These are phyloP conservation scores for Drosophila suzukii DNA, from an alignment of 1,140 invertebrate species.

Conservation along the genomic window DNA sequence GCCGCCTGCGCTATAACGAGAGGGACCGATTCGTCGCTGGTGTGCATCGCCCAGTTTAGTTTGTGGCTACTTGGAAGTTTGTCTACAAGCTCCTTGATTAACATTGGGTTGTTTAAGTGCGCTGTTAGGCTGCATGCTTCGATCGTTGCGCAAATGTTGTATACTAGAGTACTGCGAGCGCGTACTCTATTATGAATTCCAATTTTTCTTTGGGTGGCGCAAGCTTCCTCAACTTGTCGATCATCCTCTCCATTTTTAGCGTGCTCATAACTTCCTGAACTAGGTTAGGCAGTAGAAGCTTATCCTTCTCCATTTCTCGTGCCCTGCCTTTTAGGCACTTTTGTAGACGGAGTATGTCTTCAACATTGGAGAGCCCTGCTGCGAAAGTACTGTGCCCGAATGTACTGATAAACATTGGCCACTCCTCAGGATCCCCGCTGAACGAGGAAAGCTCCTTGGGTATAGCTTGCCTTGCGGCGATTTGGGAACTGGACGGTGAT, in stretches of 20 bases:
- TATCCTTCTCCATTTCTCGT: not conserved
- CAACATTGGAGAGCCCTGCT: too few relatives aligned
- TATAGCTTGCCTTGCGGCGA: slow-evolving; percentile 1
- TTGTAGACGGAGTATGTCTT: not conserved
- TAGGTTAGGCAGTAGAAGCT: too few relatives aligned
- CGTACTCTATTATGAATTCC: not conserved
- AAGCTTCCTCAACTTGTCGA: not conserved
- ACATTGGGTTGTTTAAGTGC: not conserved
- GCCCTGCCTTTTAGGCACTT: not conserved
- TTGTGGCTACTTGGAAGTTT: not conserved
- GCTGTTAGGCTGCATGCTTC: not conserved
- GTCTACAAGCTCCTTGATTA: too few relatives aligned
- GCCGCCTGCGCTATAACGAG: too few relatives aligned
- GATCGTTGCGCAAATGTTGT: not conserved
- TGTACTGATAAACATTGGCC: too few relatives aligned
- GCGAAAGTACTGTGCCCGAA: too few relatives aligned
- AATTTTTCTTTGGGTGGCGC: slow-evolving; percentile 1
- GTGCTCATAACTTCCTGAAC: too few relatives aligned
- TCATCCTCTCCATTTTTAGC: not conserved
- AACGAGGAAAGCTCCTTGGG: not conserved
- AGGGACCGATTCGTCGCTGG: not conserved
- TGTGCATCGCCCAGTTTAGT: not conserved
- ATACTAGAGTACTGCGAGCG: slow-evolving; percentile 1
- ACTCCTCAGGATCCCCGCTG: not conserved
- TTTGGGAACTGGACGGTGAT: not conserved